Evolutionary conservation across 2,888 invertebrate species (phyloP).

Genomic region (Tenthredo amoena): DNA sequence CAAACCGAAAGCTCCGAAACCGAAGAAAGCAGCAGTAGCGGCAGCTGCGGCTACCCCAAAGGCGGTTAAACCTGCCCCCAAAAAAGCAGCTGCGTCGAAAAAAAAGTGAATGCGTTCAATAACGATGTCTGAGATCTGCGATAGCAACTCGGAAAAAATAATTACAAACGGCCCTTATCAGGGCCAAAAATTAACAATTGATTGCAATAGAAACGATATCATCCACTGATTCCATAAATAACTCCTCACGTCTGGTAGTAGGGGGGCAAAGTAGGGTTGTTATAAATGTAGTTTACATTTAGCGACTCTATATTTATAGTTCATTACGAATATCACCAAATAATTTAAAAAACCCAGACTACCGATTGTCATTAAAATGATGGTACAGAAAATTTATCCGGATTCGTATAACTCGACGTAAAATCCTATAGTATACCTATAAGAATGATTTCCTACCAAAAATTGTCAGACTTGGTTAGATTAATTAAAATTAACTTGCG

Average conservation of each 20-base stretch:
- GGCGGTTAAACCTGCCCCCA: slow-evolving; percentile 47
- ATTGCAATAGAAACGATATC: slow-evolving; percentile 10
- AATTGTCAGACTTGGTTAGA: background rate
- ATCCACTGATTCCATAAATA: background rate
- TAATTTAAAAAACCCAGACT: too few species aligned
- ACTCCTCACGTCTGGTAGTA: background rate
- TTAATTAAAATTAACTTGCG: background rate
- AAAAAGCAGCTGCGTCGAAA: slow-evolving; percentile 52
- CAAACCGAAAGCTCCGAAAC: slow-evolving; percentile 60
- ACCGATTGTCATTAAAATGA: too few species aligned
- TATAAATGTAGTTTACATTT: background rate
- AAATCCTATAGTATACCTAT: background rate
- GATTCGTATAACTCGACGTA: background rate
- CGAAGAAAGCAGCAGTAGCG: slow-evolving; percentile 62
- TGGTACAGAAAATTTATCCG: too few species aligned
- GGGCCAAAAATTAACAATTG: slow-evolving; percentile 17
- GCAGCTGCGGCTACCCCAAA: slow-evolving; percentile 61
- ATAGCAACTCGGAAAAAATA: background rate
- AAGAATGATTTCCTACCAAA: background rate
- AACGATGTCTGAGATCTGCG: background rate
- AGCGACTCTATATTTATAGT: background rate
- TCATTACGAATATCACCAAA: background rate
- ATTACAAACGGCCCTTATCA: slow-evolving; percentile 48
- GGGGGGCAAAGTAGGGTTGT: background rate
- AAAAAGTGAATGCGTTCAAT: slow-evolving; percentile 41